Evolutionary conservation across 2,113 vertebrate species (phyloP).

Genomic region (Silurus glanis): DNA sequence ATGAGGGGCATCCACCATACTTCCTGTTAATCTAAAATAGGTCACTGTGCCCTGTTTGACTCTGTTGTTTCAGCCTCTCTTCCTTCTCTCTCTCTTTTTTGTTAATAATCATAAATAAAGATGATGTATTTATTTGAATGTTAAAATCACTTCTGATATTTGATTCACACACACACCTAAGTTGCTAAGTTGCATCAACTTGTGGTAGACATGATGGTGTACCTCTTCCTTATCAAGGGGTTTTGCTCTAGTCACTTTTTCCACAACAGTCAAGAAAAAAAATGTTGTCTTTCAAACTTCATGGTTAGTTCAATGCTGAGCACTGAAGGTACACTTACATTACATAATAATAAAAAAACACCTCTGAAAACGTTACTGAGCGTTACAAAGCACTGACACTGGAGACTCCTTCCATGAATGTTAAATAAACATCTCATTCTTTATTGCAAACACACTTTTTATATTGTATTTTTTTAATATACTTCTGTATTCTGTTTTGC

Average conservation of each 20-base stretch:
- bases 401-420: neutral
- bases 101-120: neutral
- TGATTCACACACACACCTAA: neutral
- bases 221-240: neutral
- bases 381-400: neutral
- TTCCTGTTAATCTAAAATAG: conserved; percentile 70
- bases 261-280: neutral
- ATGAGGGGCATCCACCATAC: conserved; percentile 76
- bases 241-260: neutral
- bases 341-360: too few relatives aligned
- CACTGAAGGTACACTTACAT: neutral
- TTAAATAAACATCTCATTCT: neutral
- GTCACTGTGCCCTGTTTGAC: conserved; percentile 17
- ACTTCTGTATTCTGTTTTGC: neutral
- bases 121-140: neutral
- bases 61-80: neutral
- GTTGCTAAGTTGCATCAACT: neutral
- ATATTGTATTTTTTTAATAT: neutral
- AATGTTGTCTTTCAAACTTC: neutral
- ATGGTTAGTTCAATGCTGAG: neutral
- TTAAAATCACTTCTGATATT: neutral
- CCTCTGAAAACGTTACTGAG: neutral
- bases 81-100: neutral
- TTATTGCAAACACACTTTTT: neutral
- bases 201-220: neutral